Conservation (phyloP, 2,113 vertebrate species). For the Suricata suricatta region DNA sequence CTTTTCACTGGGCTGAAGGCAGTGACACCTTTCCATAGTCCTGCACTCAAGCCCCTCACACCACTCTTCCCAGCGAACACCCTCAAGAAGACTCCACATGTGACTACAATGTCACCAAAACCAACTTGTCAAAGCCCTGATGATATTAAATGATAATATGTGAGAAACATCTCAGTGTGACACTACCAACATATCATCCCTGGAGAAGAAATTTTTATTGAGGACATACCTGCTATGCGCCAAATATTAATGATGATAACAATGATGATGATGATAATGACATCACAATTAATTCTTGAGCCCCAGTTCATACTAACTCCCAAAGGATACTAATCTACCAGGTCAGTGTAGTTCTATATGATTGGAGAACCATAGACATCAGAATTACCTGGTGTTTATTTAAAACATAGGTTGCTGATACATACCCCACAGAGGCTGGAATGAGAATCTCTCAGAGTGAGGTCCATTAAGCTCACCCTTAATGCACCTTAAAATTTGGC, state of each 20-base stretch:
- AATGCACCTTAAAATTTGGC: conserved; percentile 12
- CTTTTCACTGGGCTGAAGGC: background rate
- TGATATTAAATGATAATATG: background rate
- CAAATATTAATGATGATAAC: background rate
- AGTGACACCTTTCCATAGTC: background rate
- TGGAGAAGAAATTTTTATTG: background rate
- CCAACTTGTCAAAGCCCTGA: background rate
- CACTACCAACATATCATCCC: background rate
- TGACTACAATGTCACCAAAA: background rate
- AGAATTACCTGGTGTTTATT: conserved; percentile 6
- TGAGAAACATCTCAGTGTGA: background rate
- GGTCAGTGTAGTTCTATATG: background rate
- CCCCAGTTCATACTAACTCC: background rate
- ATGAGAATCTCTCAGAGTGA: conserved; percentile 23
- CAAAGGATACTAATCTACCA: background rate
- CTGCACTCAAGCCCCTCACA: background rate
- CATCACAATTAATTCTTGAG: background rate
- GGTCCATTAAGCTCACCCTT: background rate
- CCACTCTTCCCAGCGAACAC: background rate
- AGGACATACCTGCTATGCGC: background rate
- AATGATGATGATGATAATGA: background rate
- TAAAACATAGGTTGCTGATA: conserved; percentile 39
- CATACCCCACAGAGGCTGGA: background rate
- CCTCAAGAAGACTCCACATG: background rate
- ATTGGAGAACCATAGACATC: background rate